phyloP scores from a whole-genome alignment of 1,140 invertebrate genomes.

The Saccostrea echinata region DNA sequence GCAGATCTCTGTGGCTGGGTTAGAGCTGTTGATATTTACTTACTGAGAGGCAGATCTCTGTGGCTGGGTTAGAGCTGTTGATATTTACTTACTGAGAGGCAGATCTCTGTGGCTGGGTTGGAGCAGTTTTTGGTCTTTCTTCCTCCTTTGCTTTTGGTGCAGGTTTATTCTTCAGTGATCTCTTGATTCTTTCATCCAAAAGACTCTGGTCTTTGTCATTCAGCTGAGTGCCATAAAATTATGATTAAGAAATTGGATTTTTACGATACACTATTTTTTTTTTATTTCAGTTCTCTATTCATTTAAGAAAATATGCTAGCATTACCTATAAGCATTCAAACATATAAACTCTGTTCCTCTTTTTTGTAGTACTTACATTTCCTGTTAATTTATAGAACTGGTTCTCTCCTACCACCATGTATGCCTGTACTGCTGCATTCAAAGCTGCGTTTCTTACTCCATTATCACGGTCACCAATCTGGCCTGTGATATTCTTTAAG shows the following conservation, averaged over 20 bases:
- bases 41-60: not conserved
- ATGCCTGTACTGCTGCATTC: conserved; percentile 95
- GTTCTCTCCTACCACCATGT: conserved; percentile 91
- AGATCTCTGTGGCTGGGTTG: conserved; percentile 58
- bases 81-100: conserved; percentile 52
- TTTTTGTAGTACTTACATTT: conserved; percentile 83
- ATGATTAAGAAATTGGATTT: no score
- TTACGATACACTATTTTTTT: no score
- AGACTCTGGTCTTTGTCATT: conserved; percentile 96
- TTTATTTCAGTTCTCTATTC: no score
- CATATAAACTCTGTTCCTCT: not conserved
- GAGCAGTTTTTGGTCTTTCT: conserved; percentile 67
- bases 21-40: not conserved
- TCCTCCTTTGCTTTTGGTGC: conserved; percentile 52
- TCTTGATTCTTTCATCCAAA: conserved; percentile 93
- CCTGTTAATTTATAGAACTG: conserved; percentile 94
- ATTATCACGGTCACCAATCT: conserved; percentile 97
- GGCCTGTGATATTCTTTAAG: conserved; percentile 95
- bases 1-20: not conserved
- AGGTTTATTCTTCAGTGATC: conserved; percentile 72
- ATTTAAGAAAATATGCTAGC: no score
- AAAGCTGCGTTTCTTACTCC: conserved; percentile 96
- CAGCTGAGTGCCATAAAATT: conserved; percentile 82
- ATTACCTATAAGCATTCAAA: no score
- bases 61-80: not conserved